phyloP scores from a whole-genome alignment of 2,113 vertebrate species.

The Microcebus jonahi region DNA sequence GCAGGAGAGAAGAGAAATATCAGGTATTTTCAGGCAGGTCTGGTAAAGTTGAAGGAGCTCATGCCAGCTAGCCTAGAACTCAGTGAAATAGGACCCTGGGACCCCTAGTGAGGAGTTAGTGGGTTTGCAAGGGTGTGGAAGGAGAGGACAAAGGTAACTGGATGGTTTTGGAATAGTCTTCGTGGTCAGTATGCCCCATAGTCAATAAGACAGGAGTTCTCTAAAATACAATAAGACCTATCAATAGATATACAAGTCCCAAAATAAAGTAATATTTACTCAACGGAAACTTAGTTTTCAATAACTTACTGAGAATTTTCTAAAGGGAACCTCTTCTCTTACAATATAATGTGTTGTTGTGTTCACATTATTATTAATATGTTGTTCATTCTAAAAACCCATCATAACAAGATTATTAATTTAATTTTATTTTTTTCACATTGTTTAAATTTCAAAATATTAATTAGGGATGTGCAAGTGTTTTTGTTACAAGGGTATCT shows the following conservation, averaged over 20 bases:
- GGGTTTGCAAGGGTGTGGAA: not conserved
- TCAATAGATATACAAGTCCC: not conserved
- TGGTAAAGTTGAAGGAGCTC: not conserved
- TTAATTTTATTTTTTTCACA: not conserved
- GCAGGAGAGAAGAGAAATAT: not conserved
- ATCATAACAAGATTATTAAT: not conserved
- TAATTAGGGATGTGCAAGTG: too few relatives aligned
- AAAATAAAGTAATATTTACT: conserved; percentile 18
- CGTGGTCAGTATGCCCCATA: not conserved
- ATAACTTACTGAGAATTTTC: not conserved
- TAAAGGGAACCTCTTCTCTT: not conserved
- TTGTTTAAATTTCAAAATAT: too few relatives aligned
- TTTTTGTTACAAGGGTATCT: too few relatives aligned
- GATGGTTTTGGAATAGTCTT: not conserved
- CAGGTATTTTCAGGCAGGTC: not conserved
- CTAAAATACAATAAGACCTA: not conserved
- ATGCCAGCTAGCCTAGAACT: not conserved
- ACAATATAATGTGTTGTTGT: not conserved
- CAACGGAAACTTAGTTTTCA: not conserved
- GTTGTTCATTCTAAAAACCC: not conserved
- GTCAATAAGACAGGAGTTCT: not conserved
- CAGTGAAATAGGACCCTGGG: not conserved
- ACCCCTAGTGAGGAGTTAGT: too few relatives aligned
- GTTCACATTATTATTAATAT: not conserved
- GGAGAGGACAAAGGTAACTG: not conserved